Conservation (phyloP, 1,140 invertebrate genomes). For the Lineus longissimus region DNA sequence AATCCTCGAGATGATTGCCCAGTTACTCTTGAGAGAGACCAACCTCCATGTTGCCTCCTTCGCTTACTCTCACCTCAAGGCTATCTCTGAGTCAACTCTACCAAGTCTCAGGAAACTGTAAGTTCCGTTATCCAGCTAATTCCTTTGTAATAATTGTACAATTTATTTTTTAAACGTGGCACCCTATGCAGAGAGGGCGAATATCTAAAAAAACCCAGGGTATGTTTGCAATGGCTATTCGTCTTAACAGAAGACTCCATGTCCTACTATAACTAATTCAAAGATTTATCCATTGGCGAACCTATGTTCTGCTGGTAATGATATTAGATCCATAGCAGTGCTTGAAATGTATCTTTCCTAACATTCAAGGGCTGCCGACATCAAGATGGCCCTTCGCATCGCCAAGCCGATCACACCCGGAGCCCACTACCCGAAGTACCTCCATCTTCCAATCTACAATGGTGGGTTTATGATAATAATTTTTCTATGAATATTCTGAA, state of each 20-base stretch:
- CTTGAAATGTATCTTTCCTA: background rate
- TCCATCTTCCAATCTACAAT: background rate
- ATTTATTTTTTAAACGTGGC: background rate
- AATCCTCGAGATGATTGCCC: conserved; percentile 27
- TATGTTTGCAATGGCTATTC: background rate
- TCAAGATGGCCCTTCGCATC: conserved; percentile 19
- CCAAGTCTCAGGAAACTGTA: conserved; percentile 25
- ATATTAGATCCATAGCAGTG: too few species aligned
- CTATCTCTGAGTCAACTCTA: conserved; percentile 24
- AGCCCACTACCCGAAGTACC: background rate
- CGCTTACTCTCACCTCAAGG: conserved; percentile 26
- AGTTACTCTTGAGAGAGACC: conserved; percentile 25
- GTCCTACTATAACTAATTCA: too few species aligned
- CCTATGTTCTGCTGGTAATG: background rate
- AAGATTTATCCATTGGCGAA: too few species aligned
- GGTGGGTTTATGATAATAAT: background rate
- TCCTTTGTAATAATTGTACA: background rate
- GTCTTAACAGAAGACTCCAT: too few species aligned
- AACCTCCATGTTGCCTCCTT: conserved; percentile 39
- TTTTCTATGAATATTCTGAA: too few species aligned
- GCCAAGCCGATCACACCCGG: conserved; percentile 10
- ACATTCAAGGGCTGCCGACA: conserved; percentile 20
- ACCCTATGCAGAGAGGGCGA: background rate
- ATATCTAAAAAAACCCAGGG: background rate
- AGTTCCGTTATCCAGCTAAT: conserved; percentile 9